Base-by-base conservation (phyloP, 2,888 invertebrate species). In the Scrobipalpa costella region DNA sequence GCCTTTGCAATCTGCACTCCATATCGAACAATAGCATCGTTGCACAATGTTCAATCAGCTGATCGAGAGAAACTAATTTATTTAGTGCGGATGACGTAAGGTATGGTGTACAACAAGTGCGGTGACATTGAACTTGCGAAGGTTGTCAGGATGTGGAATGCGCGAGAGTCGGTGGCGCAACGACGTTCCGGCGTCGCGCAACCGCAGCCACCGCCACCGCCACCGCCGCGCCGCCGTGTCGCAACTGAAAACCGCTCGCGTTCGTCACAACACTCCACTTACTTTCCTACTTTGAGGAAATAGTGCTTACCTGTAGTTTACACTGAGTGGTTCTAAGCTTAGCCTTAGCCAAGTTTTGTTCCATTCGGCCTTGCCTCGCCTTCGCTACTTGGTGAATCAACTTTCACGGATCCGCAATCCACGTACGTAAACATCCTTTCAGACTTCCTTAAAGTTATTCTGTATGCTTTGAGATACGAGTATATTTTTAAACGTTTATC, bases 51-150 rank as follows among this genome's bases (percentile, higher is more conserved):
- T n/a, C 44, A 44, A n/a, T 44, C 44, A 44, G 44, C 44, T 44
- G 44, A 44, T 44, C 44, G 44, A 44, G 44, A 44, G 44, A 44
- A 44, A 44, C 44, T 15, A 15, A 44, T 15, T 49, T 49, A 19
- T 8, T 34, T 55, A 13, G 21, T 8, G 13, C 13, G 15, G 44
- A 38, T 44, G 59, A 59, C 38, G 59, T 59, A 44, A 59, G 21
- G 15, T 19, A 11, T n/a, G 44, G 59, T 59, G 59, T 19, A 33
- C 44, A 44, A 50, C 57, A 59, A 63, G 38, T 58, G 64, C 64
- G 67, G 63, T 69, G 77, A 66, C 78, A 75, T 78, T 79, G 79
- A 78, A 75, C 78, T 77, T 77, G 71, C 66, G 62, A 65, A 69
- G 63, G 62, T 65, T 68, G 66, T 68, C 66, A 65, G 71, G 71